A percentile compares a stretch with the other conserved stretches of the same genome.
Evolutionary conservation across 2,113 vertebrate species (phyloP).

Genomic region (Leucopternis melanops): DNA sequence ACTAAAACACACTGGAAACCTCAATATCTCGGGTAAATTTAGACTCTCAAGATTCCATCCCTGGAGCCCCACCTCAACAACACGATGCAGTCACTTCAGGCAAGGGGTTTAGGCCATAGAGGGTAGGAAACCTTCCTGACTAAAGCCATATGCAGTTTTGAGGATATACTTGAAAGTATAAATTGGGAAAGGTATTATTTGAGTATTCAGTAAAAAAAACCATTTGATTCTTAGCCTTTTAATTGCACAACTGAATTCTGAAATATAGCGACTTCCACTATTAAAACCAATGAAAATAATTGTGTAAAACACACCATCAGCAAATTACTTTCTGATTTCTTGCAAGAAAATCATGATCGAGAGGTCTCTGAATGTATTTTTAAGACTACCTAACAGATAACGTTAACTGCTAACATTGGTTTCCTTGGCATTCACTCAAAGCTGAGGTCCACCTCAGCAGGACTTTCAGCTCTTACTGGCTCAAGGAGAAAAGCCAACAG

Average conservation of each 20-base stretch:
- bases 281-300: background rate
- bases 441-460: background rate
- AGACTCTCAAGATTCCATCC: background rate
- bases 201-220: background rate
- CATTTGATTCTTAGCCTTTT: background rate
- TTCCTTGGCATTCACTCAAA: background rate
- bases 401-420: accelerated
- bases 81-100: background rate
- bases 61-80: background rate
- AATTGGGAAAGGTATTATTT: background rate
- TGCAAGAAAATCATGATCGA: background rate
- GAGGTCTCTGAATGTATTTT: background rate
- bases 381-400: background rate
- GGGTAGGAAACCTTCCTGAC: background rate
- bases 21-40: background rate
- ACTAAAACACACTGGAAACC: background rate
- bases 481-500: background rate
- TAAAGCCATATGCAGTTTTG: background rate
- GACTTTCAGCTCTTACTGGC: background rate
- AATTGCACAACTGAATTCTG: background rate
- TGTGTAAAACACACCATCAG: background rate
- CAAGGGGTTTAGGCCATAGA: background rate
- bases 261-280: background rate
- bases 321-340: background rate
- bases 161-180: background rate